Evolutionary conservation across 1,140 invertebrate genomes (phyloP), one percentile per base, ranked within the genome.

Genomic region (Akabosia matsudoensis): DNA sequence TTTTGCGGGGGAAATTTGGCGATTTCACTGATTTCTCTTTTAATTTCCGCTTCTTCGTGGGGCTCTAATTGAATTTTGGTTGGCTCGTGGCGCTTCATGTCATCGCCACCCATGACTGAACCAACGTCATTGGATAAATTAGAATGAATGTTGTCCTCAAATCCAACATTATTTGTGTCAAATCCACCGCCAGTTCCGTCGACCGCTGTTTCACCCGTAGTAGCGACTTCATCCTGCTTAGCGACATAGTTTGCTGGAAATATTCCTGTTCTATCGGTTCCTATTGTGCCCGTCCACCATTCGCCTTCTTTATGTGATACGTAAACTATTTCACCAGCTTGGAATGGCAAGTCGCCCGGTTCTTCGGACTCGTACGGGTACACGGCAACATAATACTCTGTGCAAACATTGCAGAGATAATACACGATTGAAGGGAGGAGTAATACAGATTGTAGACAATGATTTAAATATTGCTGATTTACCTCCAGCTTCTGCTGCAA

Each of bases 231-330:
- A 33, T 89, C 87, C 33, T 85, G 87, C 80, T 88, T 89, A 81
- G 92, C 89, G 24, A 96, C 94, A 85, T 96, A 96, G 88, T 96
- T 97, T 0, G 92, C 94, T 0, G 97, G 97, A 85, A 99, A 99
- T 78, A 99, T 96, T 26, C 97, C 97, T 16, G 88, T 89, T 78
- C 90, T 90, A 51, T 90, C 90, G 1, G 74, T 28, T 52, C 90
- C 93, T 80, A 97, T 91, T 70, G 89, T 89, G 45, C 97, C 97
- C 13, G 96, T 97, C 97, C 97, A 99, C 97, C 97, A 99, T 83
- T 99, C 96, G 4, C 95, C 96, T 79, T 97, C 95, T 79, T 93
- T 91, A 79, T 96, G 91, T 2, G 89, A 89, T 0, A 97, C 95
- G 77, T 90, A 86, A 73, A 99, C 92, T 75, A 93, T 88, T 84